Percentiles rank a stretch among this genome's conserved stretches.
Evolutionary conservation across 2,797 vertebrate species (phyloP).

Genomic region (Cuniculus paca): DNA sequence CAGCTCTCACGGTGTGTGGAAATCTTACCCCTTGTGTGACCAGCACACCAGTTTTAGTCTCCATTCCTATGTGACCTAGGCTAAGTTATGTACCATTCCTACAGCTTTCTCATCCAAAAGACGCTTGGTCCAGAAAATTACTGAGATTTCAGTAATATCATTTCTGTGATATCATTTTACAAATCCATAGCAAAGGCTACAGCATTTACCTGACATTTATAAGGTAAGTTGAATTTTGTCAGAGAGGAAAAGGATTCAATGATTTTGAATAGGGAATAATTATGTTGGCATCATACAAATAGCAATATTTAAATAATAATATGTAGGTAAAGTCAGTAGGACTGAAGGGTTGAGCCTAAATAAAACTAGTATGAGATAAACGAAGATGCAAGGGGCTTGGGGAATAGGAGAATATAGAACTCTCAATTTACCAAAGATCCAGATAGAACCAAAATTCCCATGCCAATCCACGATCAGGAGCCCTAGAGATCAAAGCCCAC

Average conservation of each 20-base stretch:
- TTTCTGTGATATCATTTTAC: neutral
- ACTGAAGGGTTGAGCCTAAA: neutral
- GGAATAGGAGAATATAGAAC: neutral
- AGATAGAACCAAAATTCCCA: neutral
- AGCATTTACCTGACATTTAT: neutral
- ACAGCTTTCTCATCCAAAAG: constrained; percentile 8
- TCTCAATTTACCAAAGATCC: neutral
- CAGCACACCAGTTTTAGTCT: neutral
- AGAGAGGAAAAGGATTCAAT: neutral
- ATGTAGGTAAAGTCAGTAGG: neutral
- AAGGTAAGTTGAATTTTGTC: neutral
- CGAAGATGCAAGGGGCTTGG: neutral
- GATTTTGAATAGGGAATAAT: neutral
- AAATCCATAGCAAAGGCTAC: neutral
- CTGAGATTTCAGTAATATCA: neutral
- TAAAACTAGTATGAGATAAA: neutral
- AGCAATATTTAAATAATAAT: neutral
- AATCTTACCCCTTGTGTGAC: neutral
- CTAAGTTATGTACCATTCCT: neutral
- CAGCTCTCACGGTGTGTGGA: neutral
- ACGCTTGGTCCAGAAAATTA: constrained; percentile 19
- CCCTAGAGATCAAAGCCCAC: neutral
- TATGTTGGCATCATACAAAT: neutral
- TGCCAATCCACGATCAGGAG: neutral
- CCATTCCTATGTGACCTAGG: neutral